Base-by-base conservation (phyloP, 1,140 invertebrate genomes). In the Brachionus sp. region DNA sequence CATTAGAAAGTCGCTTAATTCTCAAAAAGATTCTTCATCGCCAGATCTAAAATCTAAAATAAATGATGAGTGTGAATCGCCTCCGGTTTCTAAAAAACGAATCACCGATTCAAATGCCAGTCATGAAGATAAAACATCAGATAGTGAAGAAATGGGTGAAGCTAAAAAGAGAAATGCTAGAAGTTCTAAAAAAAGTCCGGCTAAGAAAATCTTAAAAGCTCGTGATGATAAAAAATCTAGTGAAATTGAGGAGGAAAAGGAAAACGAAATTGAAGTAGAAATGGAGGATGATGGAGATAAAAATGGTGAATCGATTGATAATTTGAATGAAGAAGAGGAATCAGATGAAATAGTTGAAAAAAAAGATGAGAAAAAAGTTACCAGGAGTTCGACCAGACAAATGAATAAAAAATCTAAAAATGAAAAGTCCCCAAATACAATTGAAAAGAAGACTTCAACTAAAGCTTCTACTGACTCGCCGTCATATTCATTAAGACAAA, bases 401-500 rank as follows among this genome's bases (percentile, higher is more conserved):
- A 42, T 42, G 5, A 73, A 73, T 39, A 37, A 19, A 73, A 68
- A 68, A n/a, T 73, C 35, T 5, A 46, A 29, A 70, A 70, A 37
- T 39, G 66, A 68, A 9, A n/a, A 70, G 35, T 39, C 66, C n/a
- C 16, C 29, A 19, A 70, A 70, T n/a, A 9, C 19, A 25, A 3
- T 13, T 7, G 37, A 7, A 19, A 75, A 75, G 25, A 75, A 75
- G 9, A 4, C 7, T 39, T 4, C 37, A 4, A 23, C 35, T 2
- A 73, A 73, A 16, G 3, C 33, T 16, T 35, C 37, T 3, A 9
- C 19, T 23, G 68, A 73, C 13, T 73, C 68, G 13, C 68, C 68
- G 6, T 73, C 68, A 39, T 73, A 73, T 19, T 73, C 68, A 42
- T 42, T 73, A 39, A 73, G 68, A 23, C 68, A 73, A 73, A 73